These are phyloP conservation scores for Eristalis pertinax DNA, from an alignment of 2,888 invertebrate species.

Conservation along the genomic window DNA sequence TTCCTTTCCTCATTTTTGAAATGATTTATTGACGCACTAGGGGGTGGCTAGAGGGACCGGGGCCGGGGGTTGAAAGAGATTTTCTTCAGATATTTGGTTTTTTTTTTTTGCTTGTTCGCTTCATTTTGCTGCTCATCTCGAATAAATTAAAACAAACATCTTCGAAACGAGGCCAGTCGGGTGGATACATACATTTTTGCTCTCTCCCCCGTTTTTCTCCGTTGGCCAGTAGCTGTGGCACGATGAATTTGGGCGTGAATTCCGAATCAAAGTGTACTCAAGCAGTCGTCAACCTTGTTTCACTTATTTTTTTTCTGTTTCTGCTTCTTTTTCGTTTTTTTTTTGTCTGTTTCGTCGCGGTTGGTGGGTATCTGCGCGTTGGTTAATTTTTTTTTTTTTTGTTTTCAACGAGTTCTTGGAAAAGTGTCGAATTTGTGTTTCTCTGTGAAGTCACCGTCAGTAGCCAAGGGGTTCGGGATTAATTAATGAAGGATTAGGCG, in stretches of 20 bases:
- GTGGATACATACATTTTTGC: not conserved
- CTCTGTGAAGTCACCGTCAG: not conserved
- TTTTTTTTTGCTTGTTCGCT: not conserved
- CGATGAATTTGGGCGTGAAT: slow-evolving; percentile 33
- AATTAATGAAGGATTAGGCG: not conserved
- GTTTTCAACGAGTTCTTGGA: not conserved
- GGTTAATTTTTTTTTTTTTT: not conserved
- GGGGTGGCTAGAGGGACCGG: not conserved
- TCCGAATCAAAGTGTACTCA: slow-evolving; percentile 29
- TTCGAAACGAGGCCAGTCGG: slow-evolving; percentile 2
- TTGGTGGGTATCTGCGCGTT: not conserved
- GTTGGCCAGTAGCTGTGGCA: not conserved
- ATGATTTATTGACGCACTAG: not conserved
- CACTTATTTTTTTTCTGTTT: not conserved
- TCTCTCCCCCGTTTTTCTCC: not conserved
- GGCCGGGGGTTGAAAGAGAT: not conserved
- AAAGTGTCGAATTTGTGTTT: not conserved
- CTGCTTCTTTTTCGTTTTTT: not conserved
- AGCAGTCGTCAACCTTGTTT: slow-evolving; percentile 44
- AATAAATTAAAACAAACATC: slow-evolving; percentile 12
- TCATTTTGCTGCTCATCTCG: not conserved
- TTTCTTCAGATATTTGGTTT: not conserved
- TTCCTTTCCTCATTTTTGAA: not conserved
- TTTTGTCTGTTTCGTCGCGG: not conserved
- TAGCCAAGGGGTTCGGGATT: not conserved